These are phyloP conservation scores for Spilarctia lutea DNA, from an alignment of 2,888 invertebrate genomes.

Conservation along the genomic window DNA sequence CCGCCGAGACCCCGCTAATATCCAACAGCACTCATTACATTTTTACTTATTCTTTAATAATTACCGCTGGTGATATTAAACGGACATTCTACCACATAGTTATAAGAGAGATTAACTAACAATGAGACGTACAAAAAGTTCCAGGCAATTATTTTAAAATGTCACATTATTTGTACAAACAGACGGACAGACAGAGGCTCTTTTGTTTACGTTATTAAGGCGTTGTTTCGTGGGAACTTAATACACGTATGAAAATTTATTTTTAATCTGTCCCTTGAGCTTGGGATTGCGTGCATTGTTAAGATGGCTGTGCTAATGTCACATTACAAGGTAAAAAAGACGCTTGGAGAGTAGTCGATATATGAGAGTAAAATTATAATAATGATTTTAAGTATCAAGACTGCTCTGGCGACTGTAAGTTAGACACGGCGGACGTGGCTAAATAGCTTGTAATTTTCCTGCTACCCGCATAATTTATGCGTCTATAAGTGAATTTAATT, in stretches of 20 bases:
- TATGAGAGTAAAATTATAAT: not conserved
- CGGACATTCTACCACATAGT: slow-evolving; percentile 47
- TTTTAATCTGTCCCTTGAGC: slow-evolving; percentile 43
- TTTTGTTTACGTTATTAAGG: slow-evolving; percentile 43
- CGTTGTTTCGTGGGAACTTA: slow-evolving; percentile 60
- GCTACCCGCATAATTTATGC: not conserved
- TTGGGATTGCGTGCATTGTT: slow-evolving; percentile 34
- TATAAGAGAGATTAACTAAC: slow-evolving; percentile 51
- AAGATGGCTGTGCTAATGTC: slow-evolving; percentile 32
- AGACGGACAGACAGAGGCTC: slow-evolving; percentile 38
- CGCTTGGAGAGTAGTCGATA: not conserved
- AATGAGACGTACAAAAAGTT: slow-evolving; percentile 52
- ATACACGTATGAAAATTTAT: slow-evolving; percentile 43
- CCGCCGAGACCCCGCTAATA: slow-evolving; percentile 26
- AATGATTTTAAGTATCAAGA: slow-evolving; percentile 1
- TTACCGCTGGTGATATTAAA: slow-evolving; percentile 17
- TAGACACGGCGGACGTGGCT: not conserved
- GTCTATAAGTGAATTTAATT: not conserved
- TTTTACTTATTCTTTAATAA: slow-evolving; percentile 39
- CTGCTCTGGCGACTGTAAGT: not conserved
- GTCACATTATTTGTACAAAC: slow-evolving; percentile 63
- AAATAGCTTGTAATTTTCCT: not conserved
- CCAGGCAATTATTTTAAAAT: slow-evolving; percentile 66
- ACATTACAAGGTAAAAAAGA: slow-evolving; percentile 19
- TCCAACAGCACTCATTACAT: slow-evolving; percentile 36